Evolutionary conservation across 2,888 invertebrate species (phyloP).

Genomic region (Lycaena phlaeas): DNA sequence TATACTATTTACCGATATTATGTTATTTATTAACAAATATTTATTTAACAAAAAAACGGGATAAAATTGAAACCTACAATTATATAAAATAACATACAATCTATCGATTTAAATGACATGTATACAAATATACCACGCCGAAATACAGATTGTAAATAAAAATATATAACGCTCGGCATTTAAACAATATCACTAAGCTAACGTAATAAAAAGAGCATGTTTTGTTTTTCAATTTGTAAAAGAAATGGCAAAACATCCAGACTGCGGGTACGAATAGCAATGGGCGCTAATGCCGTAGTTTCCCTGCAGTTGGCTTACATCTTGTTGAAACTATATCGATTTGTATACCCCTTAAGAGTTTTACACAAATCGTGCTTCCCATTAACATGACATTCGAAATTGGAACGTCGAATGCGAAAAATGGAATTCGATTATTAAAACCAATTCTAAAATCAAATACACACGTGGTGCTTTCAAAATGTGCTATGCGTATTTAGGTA

Average conservation of each 20-base stretch:
- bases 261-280: constrained; percentile 55
- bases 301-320: constrained; percentile 57
- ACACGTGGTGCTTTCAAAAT: background rate
- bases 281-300: constrained; percentile 65
- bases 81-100: too few species aligned
- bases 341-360: constrained; percentile 23
- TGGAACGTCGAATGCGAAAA: background rate
- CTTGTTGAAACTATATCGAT: constrained; percentile 62
- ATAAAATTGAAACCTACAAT: too few species aligned
- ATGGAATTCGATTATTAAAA: background rate
- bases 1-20: too few species aligned
- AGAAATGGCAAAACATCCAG: constrained; percentile 18
- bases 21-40: too few species aligned
- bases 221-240: constrained; percentile 5
- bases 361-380: background rate
- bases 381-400: constrained; percentile 1
- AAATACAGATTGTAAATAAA: too few species aligned
- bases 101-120: too few species aligned
- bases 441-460: background rate
- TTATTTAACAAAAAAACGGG: too few species aligned
- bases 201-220: too few species aligned
- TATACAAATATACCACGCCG: too few species aligned
- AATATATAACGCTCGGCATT: too few species aligned
- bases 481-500: too few species aligned
- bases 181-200: too few species aligned